Base-by-base conservation (phyloP, 1,140 invertebrate species). In the Drosophila quadrilineata region DNA sequence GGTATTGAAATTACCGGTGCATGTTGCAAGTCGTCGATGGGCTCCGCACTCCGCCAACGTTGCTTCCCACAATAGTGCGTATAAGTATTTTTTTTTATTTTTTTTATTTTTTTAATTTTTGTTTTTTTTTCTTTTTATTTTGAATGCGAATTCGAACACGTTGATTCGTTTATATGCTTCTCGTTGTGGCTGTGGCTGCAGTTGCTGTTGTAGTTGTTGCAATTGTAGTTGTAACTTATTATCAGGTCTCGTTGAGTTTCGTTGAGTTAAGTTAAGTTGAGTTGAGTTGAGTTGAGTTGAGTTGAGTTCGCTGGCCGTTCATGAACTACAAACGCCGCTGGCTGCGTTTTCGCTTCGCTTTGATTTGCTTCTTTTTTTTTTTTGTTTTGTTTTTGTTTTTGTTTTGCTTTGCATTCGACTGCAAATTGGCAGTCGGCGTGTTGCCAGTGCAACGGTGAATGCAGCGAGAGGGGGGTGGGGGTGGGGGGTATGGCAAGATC, bases 321-420 rank as follows among this genome's bases (percentile, higher is more conserved):
- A 76, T 76, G 74, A 76, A 76, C 74, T 76, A 75, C 74, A 76
- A 76, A 75, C 70, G 74, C 73, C 66, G 71, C 67, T 74, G 73
- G 63, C 63, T 65, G 56, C 58, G 71, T 60, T 64, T 74, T 62
- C 54, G 66, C 49, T n/a, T n/a, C n/a, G n/a, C n/a, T n/a, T n/a
- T n/a, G n/a, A n/a, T n/a, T n/a, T n/a, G n/a, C n/a, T n/a, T n/a
- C n/a, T n/a, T n/a, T n/a, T n/a, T n/a, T n/a, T n/a, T n/a, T n/a
- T n/a, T n/a, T n/a, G n/a, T n/a, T n/a, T n/a, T n/a, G n/a, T n/a
- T n/a, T n/a, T n/a, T n/a, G n/a, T n/a, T n/a, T n/a, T n/a, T n/a
- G n/a, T n/a, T n/a, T n/a, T n/a, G n/a, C n/a, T 68, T 53, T 45
- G 46, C 59, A 56, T 69, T 70, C 67, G 53, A 56, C 58, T 71